Base-by-base conservation (phyloP, 2,888 invertebrate species). In the Miltochrista miniata region DNA sequence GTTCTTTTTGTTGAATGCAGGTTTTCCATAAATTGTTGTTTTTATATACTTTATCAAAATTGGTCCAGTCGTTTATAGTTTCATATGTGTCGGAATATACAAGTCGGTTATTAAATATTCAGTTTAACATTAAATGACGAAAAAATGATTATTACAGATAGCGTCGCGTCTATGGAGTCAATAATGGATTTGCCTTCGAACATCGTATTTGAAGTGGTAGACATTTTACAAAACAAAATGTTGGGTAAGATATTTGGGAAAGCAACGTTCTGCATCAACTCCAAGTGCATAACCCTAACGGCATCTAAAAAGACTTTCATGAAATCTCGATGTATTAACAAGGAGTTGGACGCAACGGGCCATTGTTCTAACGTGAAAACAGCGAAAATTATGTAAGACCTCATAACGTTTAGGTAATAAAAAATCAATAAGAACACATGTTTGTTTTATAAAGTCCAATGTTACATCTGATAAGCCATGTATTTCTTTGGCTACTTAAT, bases 121-220 rank as follows among this genome's bases (percentile, higher is more conserved):
- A 24, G 18, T 24, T 4, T 4, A 10, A 30, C 12, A 42, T n/a
- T n/a, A n/a, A 50, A 41, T 46, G 40, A 12, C 38, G 11, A 13
- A 5, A 42, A 7, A 13, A 1, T 40, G 13, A 29, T 40, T 18
- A 47, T 87, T 87, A 39, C 79, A 90, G 90, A 90, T 58, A 88
- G 83, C 56, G 65, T 78, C 54, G 83, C 81, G 33, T 83, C 83
- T 51, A 79, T 88, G 83, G 87, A 87, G 63, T 83, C 89, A 9
- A 81, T 85, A 36, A 84, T 85, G 84, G 87, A 90, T 72, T 75
- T 90, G 54, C 89, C 90, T 7, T 86, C 88, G 34, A 89, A 86
- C 48, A 68, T 88, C 14, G 86, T 78, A 44, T 83, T 85, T 49
- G 85, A 89, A 75, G 78, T 87, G 41, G 85, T 90, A n/a, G 87